Percentiles rank a stretch among this genome's conserved stretches.
Conservation (phyloP, 64 coral and sea anemone genomes). For the Montipora efflorescens region DNA sequence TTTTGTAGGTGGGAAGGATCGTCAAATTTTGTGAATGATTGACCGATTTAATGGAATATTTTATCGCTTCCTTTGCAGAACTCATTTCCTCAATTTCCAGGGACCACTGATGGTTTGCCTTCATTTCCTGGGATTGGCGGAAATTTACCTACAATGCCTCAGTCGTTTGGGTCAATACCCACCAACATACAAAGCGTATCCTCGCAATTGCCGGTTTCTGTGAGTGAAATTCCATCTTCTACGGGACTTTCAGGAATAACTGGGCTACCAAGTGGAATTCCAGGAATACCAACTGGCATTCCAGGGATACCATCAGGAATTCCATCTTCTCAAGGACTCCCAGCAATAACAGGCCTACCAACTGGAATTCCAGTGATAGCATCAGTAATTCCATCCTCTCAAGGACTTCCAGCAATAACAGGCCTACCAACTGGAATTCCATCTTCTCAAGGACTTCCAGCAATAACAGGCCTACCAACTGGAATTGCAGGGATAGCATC, state of each 20-base stretch:
- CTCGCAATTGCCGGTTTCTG: not conserved
- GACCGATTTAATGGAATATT: no score
- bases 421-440: not conserved
- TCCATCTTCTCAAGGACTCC: not conserved
- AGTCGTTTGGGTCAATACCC: not conserved
- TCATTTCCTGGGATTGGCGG: not conserved
- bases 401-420: not conserved
- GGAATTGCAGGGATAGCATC: no score
- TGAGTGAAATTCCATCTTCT: not conserved
- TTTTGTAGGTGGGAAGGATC: not conserved
- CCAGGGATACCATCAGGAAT: not conserved
- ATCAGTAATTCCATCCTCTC: not conserved
- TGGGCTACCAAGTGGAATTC: not conserved
- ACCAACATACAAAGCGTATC: not conserved
- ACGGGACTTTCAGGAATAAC: not conserved
- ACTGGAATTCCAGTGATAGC: not conserved
- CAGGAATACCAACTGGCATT: not conserved
- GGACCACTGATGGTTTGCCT: not conserved
- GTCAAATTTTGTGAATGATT: no score
- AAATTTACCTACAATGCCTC: not conserved
- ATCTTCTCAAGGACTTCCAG: not conserved
- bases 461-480: not conserved
- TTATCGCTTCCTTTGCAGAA: not conserved
- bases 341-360: not conserved
- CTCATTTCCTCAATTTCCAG: conserved; percentile 41